Evolutionary conservation across 2,888 invertebrate species (phyloP).

Genomic region (Schrankia costaestrigalis): DNA sequence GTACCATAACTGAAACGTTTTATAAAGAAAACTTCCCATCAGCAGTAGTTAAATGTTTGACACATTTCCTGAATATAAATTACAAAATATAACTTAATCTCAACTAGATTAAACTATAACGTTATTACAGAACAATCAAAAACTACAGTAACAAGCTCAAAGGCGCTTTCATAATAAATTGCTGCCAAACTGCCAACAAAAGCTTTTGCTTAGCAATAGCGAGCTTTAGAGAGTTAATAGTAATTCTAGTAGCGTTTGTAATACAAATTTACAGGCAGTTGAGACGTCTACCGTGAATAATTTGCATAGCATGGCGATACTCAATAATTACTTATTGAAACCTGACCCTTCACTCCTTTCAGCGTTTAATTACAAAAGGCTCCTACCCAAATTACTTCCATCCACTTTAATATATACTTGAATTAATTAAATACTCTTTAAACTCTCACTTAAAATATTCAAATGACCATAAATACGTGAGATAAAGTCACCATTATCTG

Average conservation of each 20-base stretch:
- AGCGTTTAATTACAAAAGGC: conserved; percentile 10
- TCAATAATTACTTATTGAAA: conserved; percentile 9
- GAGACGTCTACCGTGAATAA: conserved; percentile 1
- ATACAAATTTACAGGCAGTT: conserved; percentile 6
- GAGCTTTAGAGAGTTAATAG: conserved; percentile 1
- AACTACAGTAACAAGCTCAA: too few species aligned
- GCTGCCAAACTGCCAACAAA: conserved; percentile 1
- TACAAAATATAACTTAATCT: too few species aligned
- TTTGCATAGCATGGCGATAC: conserved; percentile 5
- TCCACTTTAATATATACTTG: conserved; percentile 6
- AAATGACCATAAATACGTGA: too few species aligned
- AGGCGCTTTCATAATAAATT: too few species aligned
- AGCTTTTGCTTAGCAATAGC: not conserved
- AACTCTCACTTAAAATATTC: too few species aligned
- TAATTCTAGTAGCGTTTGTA: conserved; percentile 4
- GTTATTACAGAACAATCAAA: too few species aligned
- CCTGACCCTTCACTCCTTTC: conserved; percentile 7
- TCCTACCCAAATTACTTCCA: conserved; percentile 2
- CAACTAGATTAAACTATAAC: too few species aligned
- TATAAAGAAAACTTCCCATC: too few species aligned
- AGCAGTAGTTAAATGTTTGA: too few species aligned
- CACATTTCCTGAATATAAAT: too few species aligned
- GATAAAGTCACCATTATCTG: too few species aligned
- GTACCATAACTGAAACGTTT: too few species aligned
- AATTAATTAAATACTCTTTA: conserved; percentile 10